Base-by-base conservation (phyloP, 2,888 invertebrate species). In the Rotaria macrura region DNA sequence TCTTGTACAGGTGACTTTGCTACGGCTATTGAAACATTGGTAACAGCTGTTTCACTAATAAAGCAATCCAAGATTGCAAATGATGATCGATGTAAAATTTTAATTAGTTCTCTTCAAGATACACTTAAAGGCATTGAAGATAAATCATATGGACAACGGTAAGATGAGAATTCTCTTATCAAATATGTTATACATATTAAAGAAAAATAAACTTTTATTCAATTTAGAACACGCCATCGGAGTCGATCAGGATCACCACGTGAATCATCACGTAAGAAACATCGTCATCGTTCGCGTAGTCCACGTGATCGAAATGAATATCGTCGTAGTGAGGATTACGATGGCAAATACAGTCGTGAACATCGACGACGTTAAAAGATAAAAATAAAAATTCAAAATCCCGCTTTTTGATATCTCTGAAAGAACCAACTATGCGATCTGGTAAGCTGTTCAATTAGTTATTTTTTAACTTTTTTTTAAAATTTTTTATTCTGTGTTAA, bases 41-140 rank as follows among this genome's bases (percentile, higher is more conserved):
- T 97, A 87, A 99, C 98, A 0, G 99, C 99, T 14, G 97, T 99
- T 89, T 97, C 97, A 20, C 93, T 99, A 86, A 99, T 99, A 88
- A 97, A 97, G 91, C 97, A 98, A 92, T 97, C 97, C 86, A 95
- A 96, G 92, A 95, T 96, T 83, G 95, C 96, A 0, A 94, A 94
- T 89, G 98, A 99, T 91, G 99, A 99, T 90, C 93, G 99, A 79
- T 99, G 99, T 92, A 97, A 97, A 92, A 97, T 98, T 88, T 92
- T 99, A 86, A 96, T 99, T 88, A 96, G 95, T 88, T 96, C 97
- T 0, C 93, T 99, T 4, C 96, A 97, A 91, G 98, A 99, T 90
- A 98, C 98, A 2, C 92, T 99, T 72, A 95, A 96, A 90, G 97
- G 97, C 84, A 96, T 99, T 25, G 98, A 99, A 92, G 95, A 95